These are phyloP conservation scores for Chiloscyllium plagiosum DNA, from an alignment of 2,113 vertebrate genomes.

Conservation along the genomic window DNA sequence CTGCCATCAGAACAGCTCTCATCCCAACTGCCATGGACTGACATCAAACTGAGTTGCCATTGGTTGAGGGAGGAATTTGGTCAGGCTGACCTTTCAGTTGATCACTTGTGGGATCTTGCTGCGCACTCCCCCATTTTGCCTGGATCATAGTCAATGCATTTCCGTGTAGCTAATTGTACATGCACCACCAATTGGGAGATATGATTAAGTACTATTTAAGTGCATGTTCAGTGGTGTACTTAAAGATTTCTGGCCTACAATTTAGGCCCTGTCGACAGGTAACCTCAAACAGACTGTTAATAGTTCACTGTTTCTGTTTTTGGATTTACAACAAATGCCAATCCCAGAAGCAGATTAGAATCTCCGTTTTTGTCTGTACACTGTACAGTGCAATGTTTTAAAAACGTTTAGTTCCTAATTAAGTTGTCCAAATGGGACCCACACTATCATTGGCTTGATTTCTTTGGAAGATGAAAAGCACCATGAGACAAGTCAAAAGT, in stretches of 20 bases:
- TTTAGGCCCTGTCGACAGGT: no score
- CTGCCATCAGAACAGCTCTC: no score
- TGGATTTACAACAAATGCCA: neutral
- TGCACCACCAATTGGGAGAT: neutral
- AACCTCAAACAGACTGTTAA: neutral
- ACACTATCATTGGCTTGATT: neutral
- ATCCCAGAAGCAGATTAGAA: neutral
- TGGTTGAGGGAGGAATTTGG: neutral
- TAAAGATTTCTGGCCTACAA: neutral
- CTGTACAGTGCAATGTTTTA: no score
- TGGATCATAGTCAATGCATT: neutral
- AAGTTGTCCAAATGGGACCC: neutral
- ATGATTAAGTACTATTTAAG: neutral
- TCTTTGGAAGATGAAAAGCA: neutral
- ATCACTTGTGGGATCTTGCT: neutral
- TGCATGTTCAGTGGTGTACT: no score
- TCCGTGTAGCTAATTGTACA: neutral
- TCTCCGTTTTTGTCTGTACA: neutral
- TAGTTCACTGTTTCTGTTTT: neutral
- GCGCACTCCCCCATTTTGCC: neutral
- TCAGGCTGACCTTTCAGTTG: neutral
- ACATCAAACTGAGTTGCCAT: neutral
- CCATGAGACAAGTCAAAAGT: neutral
- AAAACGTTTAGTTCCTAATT: neutral
- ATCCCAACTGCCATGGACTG: neutral